Evolutionary conservation across 2,113 vertebrate species (phyloP).

Genomic region (Prolemur simus): DNA sequence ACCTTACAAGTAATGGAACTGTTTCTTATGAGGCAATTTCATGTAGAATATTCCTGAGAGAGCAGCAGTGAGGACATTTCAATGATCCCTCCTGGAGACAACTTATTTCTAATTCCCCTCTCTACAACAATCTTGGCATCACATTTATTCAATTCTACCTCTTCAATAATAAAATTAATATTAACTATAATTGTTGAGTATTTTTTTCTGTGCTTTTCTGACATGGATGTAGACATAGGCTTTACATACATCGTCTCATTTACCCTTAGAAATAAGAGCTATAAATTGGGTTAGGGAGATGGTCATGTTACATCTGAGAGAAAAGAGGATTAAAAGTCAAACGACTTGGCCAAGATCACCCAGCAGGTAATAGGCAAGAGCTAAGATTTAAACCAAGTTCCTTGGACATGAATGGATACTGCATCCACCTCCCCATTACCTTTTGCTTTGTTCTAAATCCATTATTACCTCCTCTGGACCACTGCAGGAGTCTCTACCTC

Average conservation of each 20-base stretch:
- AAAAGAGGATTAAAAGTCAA: not conserved
- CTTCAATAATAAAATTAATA: not conserved
- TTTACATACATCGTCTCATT: not conserved
- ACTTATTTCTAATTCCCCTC: too few relatives aligned
- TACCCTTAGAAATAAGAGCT: not conserved
- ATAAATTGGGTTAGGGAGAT: not conserved
- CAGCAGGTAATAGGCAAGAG: not conserved
- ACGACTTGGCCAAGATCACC: not conserved
- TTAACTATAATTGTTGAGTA: not conserved
- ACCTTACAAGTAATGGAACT: not conserved
- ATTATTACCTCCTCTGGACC: not conserved
- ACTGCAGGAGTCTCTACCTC: not conserved
- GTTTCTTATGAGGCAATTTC: not conserved
- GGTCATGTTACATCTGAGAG: not conserved
- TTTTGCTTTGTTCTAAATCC: not conserved
- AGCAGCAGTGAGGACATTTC: not conserved
- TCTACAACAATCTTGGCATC: not conserved
- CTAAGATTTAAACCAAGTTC: not conserved
- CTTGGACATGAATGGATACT: not conserved
- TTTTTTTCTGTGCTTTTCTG: not conserved
- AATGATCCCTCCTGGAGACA: not conserved
- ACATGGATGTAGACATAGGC: not conserved
- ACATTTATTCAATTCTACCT: not conserved
- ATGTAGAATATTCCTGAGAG: not conserved
- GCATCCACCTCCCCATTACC: not conserved